Evolutionary conservation across 2,113 vertebrate species (phyloP).

Genomic region (Sigmodon hispidus): DNA sequence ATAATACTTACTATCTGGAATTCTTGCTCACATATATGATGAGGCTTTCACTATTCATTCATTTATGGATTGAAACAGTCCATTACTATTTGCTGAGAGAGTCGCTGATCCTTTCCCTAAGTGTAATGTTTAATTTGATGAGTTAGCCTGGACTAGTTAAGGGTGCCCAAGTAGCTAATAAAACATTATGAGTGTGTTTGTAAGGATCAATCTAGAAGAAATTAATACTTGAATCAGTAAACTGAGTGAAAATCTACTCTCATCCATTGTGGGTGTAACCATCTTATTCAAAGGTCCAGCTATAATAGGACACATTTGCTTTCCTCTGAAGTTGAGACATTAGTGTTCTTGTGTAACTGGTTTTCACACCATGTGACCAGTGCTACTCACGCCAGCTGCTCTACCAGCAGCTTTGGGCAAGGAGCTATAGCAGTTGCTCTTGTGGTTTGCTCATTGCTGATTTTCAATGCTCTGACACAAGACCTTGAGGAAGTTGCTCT

Average conservation of each 20-base stretch:
- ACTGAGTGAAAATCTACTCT: not conserved
- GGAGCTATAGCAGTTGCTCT: not conserved
- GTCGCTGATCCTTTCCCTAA: not conserved
- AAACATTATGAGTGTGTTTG: not conserved
- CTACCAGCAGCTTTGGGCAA: not conserved
- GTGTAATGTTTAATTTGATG: not conserved
- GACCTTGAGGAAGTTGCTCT: not conserved
- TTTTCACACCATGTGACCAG: not conserved
- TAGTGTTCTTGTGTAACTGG: not conserved
- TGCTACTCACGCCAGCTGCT: not conserved
- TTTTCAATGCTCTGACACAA: not conserved
- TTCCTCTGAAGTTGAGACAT: not conserved
- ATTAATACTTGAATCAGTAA: not conserved
- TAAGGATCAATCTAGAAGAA: not conserved
- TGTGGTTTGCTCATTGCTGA: not conserved
- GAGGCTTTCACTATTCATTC: not conserved
- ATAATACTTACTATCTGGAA: not conserved
- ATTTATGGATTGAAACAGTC: not conserved
- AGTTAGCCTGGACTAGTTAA: not conserved
- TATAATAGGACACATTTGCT: not conserved
- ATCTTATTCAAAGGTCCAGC: not conserved
- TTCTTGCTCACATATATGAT: not conserved
- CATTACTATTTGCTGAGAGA: conserved; percentile 1
- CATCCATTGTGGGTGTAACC: not conserved
- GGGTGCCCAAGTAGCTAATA: not conserved